Conservation (phyloP, 2,888 invertebrate genomes). For the Vesta saturnalis region DNA sequence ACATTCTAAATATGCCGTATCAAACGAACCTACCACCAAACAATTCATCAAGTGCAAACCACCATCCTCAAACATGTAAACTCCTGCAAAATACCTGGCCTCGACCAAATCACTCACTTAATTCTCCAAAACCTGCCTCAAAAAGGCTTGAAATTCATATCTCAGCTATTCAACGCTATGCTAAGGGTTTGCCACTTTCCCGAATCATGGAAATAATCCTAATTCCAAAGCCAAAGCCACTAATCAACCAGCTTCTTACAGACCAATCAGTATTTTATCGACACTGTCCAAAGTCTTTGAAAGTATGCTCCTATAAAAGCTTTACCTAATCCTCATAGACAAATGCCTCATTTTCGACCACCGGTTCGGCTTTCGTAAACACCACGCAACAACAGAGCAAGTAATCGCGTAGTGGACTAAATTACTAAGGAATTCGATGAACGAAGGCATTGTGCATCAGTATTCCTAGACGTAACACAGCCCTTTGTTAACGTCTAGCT, state of each 20-base stretch:
- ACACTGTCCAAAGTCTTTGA: not conserved
- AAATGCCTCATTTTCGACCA: not conserved
- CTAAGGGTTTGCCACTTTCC: not conserved
- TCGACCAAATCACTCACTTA: not conserved
- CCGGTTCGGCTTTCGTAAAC: not conserved
- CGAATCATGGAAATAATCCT: not conserved
- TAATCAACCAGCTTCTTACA: too few relatives aligned
- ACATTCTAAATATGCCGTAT: conserved; percentile 2
- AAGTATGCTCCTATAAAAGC: not conserved
- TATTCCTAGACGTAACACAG: not conserved
- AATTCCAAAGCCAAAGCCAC: not conserved
- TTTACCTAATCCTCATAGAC: not conserved
- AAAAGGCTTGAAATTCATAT: not conserved
- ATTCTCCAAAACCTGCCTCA: not conserved
- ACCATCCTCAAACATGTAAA: conserved; percentile 3
- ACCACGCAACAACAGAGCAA: not conserved
- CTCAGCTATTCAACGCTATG: not conserved
- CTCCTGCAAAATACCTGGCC: not conserved
- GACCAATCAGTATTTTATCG: not conserved
- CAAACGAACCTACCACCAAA: not conserved
- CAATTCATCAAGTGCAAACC: not conserved
- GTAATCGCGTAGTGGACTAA: not conserved
- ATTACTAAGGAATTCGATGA: not conserved
- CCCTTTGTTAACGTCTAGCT: not conserved
- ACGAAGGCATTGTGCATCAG: not conserved